Conservation (phyloP, 2,888 invertebrate genomes). For the Rugalucina vietnamica region DNA sequence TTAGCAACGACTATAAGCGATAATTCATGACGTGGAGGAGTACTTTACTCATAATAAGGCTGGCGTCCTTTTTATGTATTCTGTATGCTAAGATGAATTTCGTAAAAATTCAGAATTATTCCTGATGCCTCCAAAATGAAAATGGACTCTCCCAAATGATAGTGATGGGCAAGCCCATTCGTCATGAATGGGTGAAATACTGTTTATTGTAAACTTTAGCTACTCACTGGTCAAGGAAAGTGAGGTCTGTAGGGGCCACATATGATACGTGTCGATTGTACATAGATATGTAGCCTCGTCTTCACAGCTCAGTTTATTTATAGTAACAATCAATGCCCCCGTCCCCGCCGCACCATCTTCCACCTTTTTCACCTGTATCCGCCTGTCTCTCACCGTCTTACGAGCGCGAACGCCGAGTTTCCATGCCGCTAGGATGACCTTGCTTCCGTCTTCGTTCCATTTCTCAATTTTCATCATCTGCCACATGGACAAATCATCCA, state of each 20-base stretch:
- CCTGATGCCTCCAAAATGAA: no score
- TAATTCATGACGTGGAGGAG: no score
- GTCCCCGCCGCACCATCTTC: constrained; percentile 28
- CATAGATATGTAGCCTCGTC: constrained; percentile 56
- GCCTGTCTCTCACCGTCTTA: neutral
- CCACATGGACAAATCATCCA: constrained; percentile 47
- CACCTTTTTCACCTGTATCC: constrained; percentile 17
- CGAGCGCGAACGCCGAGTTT: constrained; percentile 41
- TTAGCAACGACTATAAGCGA: no score
- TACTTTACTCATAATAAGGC: no score
- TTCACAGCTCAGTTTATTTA: constrained; percentile 48
- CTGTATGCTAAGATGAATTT: no score
- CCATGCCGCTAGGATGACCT: constrained; percentile 43
- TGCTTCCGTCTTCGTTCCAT: constrained; percentile 22
- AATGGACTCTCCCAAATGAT: no score
- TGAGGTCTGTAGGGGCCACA: constrained; percentile 55
- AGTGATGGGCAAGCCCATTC: no score
- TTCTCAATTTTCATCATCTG: constrained; percentile 45
- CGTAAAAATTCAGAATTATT: no score
- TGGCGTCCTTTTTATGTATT: no score
- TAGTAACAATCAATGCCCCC: constrained; percentile 35
- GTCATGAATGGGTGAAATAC: no score
- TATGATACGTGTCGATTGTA: constrained; percentile 47
- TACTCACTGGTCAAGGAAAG: constrained; percentile 47
- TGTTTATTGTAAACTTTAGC: neutral